Evolutionary conservation across 2,113 vertebrate species (phyloP).

Genomic region (Oriolus oriolus): DNA sequence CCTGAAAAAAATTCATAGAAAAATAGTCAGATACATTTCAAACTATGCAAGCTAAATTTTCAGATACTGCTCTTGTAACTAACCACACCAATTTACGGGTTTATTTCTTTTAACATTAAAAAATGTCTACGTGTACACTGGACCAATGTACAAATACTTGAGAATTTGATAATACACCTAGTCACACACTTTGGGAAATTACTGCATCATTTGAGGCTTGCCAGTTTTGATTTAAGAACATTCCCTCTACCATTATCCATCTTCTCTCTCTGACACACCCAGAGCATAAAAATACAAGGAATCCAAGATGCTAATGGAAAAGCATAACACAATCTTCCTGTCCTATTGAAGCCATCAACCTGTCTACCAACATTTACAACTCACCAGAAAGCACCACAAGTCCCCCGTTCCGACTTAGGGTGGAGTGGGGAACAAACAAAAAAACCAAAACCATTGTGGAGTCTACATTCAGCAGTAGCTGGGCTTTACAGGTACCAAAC

Average conservation of each 20-base stretch:
- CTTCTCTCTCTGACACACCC: neutral
- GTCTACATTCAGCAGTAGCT: neutral
- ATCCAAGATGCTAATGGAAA: neutral
- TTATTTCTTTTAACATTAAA: neutral
- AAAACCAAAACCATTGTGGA: neutral
- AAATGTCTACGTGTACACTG: neutral
- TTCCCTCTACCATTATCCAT: neutral
- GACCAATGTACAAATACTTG: neutral
- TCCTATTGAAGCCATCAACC: neutral
- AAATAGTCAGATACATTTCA: neutral
- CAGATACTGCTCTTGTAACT: neutral
- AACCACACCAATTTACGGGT: neutral
- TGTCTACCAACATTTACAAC: neutral
- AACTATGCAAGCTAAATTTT: neutral
- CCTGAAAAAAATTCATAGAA: neutral
- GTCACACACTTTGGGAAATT: constrained; percentile 13
- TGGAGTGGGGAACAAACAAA: accelerated
- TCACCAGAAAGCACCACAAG: neutral
- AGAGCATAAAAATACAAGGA: neutral
- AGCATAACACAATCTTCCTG: neutral
- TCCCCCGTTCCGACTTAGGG: neutral
- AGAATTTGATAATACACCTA: neutral
- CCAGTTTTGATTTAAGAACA: constrained; percentile 15
- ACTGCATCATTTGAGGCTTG: neutral
- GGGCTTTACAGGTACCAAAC: neutral